Evolutionary conservation across 2,797 vertebrate species (phyloP).

Genomic region (Mus spretus): DNA sequence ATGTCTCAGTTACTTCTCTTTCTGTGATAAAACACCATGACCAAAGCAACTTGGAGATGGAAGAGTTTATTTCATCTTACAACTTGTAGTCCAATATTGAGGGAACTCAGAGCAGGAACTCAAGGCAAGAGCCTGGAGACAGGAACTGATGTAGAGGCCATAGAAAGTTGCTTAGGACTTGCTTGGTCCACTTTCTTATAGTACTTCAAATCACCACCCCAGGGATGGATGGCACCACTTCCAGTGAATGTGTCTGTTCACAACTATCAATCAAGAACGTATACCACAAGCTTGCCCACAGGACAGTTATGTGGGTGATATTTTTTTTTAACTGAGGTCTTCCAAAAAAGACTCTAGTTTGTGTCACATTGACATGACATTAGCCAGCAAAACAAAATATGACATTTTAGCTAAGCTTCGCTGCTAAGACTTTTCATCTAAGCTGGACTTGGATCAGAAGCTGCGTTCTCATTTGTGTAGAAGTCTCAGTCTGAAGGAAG

Average conservation of each 20-base stretch:
- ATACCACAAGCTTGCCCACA: neutral
- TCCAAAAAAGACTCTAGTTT: neutral
- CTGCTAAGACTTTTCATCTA: neutral
- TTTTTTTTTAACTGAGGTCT: neutral
- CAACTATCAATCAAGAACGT: neutral
- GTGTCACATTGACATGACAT: neutral
- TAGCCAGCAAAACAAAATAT: neutral
- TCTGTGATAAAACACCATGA: neutral
- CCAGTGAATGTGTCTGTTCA: neutral
- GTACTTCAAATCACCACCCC: neutral
- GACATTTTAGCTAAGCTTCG: conserved; percentile 5
- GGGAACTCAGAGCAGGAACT: neutral
- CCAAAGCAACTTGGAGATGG: neutral
- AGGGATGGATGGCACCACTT: neutral
- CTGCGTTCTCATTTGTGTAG: neutral
- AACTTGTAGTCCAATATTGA: neutral
- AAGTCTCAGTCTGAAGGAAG: neutral
- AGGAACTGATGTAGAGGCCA: neutral
- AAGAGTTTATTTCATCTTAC: neutral
- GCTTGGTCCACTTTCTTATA: neutral
- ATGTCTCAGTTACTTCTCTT: neutral
- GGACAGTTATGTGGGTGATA: neutral
- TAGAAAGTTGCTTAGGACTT: neutral
- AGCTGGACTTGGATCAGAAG: neutral
- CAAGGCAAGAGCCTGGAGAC: neutral